Percentiles rank a stretch among this genome's conserved stretches.
These are phyloP conservation scores for Semicossyphus pulcher DNA, from an alignment of 2,113 vertebrate genomes.

Conservation along the genomic window DNA sequence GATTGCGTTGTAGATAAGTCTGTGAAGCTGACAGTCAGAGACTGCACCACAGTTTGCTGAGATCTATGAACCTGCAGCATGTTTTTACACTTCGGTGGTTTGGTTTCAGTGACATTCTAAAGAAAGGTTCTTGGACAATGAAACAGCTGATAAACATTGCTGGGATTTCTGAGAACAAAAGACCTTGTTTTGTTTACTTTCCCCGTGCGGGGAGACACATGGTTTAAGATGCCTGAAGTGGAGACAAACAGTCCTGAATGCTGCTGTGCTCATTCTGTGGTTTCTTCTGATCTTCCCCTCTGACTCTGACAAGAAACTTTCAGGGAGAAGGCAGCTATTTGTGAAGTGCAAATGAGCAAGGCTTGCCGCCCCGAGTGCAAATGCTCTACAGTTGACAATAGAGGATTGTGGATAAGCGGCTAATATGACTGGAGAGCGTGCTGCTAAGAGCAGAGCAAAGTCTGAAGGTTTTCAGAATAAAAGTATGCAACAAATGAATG, in stretches of 20 bases:
- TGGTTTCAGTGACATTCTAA: background rate
- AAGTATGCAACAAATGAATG: background rate
- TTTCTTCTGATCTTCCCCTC: background rate
- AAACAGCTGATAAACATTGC: conserved; percentile 7
- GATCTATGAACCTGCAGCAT: background rate
- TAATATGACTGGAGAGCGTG: background rate
- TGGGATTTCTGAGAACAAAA: conserved; percentile 43
- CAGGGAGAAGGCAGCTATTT: background rate
- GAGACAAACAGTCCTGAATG: background rate
- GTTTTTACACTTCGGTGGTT: background rate
- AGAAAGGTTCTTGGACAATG: conserved; percentile 4
- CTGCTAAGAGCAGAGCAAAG: too few relatives aligned
- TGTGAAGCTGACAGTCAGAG: too few relatives aligned
- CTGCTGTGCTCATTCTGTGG: background rate
- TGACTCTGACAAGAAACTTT: background rate
- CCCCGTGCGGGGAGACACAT: conserved; percentile 7
- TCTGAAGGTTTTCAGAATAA: background rate
- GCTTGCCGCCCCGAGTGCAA: background rate
- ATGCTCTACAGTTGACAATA: background rate
- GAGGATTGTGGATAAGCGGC: background rate
- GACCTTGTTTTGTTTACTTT: conserved; percentile 25
- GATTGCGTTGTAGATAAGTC: too few relatives aligned
- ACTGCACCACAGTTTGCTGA: background rate
- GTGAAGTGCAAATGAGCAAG: background rate
- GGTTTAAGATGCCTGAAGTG: conserved; percentile 8